Base-by-base conservation (phyloP, 2,888 invertebrate species). In the Sphaeridia pumilis region DNA sequence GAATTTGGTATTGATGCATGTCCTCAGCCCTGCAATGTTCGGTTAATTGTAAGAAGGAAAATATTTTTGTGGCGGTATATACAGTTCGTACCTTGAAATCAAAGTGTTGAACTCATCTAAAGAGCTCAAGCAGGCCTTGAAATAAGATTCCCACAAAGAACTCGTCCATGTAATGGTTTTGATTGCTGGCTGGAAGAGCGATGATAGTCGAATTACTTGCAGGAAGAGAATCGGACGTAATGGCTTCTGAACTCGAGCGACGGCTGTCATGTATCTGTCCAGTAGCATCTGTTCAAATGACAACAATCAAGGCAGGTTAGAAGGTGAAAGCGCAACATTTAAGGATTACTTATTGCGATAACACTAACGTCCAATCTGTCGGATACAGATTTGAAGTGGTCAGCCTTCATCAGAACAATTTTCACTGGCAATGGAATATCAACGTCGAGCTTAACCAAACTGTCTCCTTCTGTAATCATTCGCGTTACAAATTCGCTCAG, bases 161-260 rank as follows among this genome's bases (percentile, higher is more conserved):
- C 86, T 83, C 1, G 89, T 88, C 94, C 94, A 95, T 28, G 83
- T 84, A 14, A 93, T 78, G 12, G 78, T 76, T 22, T 78, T 79
- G 26, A 93, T 72, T 1, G 87, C 92, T 0, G 92, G 90, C 51
- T 84, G 80, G 24, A 94, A 73, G 60, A 87, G 79, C 10, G 83
- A 82, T 2, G 88, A 84, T 14, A 94, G 76, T 24, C 84, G 81
- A 25, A 87, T 83, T 57, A 92, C 75, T 74, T 92, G 90, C 0
- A 90, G 89, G 28, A 89, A 75, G 68, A 94, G 82, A 47, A 95
- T 74, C 22, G 89, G 87, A n/a, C 92, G 79, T 17, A 93, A 87
- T 72, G 92, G 92, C 42, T 83, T 72, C 67, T 88, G 87, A 0
- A 88, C 87, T 27, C 80, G 78, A 49, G 79, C 76, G 0, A 86